phyloP scores from a whole-genome alignment of 2,888 invertebrate genomes.

The Lepidochrysops patricia region DNA sequence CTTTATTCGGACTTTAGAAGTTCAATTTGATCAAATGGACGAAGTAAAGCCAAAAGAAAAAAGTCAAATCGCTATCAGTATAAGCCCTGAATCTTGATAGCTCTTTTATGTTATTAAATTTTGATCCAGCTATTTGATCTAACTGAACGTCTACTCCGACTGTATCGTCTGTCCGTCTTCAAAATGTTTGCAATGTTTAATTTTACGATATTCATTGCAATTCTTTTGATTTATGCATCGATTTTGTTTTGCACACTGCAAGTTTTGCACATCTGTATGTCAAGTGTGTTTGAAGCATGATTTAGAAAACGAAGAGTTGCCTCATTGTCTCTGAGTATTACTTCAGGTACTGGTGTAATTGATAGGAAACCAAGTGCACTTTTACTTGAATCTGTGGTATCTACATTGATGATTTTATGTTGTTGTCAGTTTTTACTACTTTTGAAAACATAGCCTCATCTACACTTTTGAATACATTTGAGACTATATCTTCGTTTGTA shows the following conservation, averaged over 20 bases:
- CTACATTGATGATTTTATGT: background rate
- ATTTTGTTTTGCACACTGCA: slow-evolving; percentile 30
- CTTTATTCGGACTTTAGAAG: background rate
- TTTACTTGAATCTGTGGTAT: slow-evolving; percentile 15
- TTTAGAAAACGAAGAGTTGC: slow-evolving; percentile 54
- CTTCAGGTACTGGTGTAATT: slow-evolving; percentile 97
- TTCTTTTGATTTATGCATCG: slow-evolving; percentile 49
- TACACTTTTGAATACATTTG: no score
- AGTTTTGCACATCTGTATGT: slow-evolving; percentile 11
- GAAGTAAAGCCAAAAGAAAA: no score
- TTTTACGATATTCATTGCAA: slow-evolving; percentile 31
- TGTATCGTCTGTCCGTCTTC: background rate
- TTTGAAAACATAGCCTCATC: no score
- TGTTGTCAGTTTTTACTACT: no score
- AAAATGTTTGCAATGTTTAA: background rate
- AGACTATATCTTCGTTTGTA: background rate
- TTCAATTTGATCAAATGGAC: background rate
- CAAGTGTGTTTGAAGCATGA: slow-evolving; percentile 21
- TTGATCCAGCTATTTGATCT: background rate
- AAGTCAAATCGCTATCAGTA: background rate
- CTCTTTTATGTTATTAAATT: background rate
- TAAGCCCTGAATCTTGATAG: background rate
- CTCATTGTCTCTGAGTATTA: slow-evolving; percentile 94
- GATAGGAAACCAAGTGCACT: slow-evolving; percentile 34
- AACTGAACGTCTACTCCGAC: background rate